Base-by-base conservation (phyloP, 2,888 invertebrate genomes). In the Coelopa pilipes region DNA sequence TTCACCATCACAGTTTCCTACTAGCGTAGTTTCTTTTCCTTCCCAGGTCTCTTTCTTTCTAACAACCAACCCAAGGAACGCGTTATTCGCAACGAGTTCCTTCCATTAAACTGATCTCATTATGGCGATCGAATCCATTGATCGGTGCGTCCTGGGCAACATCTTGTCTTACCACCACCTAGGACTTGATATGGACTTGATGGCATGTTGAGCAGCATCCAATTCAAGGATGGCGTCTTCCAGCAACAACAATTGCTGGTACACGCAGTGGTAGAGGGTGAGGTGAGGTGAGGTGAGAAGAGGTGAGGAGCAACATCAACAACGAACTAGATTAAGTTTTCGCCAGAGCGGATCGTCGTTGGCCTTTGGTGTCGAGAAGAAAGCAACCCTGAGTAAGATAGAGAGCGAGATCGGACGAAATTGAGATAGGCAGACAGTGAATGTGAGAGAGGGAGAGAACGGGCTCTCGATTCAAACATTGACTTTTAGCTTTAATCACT, bases 401-500 rank as follows among this genome's bases (percentile, higher is more conserved):
- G 34, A 34, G 34, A 34, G 34, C 34, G 34, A 34, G 34, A 34
- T 34, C 34, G 34, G 7, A 7, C 7, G 34, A 34, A 7, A 34
- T 34, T 2, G 34, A 7, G 34, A 34, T n/a, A 19, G 21, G n/a
- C 11, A 47, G 55, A 60, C 67, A 73, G 68, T 70, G 46, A 73
- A 59, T 68, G 65, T 62, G 74, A 19, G 63, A 19, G 13, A 12
- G 19, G 24, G 15, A 17, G 11, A 70, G 60, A 50, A 11, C 70
- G n/a, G 53, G 21, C 34, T n/a, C 55, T 34, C 5, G 53, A 34
- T n/a, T 45, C 63, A 63, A 60, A 78, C 73, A 50, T 70, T 45
- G 55, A 24, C 65, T 69, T 47, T 73, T 59, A 76, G 69, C 78
- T 80, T 80, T 82, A 82, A 82, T 82, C 83, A 83, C 78, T 80